Percentiles rank a stretch among this genome's conserved stretches.
These are phyloP conservation scores for Umimayanthus chanpuru DNA, from an alignment of 92 coral and sea anemone species.

Conservation along the genomic window DNA sequence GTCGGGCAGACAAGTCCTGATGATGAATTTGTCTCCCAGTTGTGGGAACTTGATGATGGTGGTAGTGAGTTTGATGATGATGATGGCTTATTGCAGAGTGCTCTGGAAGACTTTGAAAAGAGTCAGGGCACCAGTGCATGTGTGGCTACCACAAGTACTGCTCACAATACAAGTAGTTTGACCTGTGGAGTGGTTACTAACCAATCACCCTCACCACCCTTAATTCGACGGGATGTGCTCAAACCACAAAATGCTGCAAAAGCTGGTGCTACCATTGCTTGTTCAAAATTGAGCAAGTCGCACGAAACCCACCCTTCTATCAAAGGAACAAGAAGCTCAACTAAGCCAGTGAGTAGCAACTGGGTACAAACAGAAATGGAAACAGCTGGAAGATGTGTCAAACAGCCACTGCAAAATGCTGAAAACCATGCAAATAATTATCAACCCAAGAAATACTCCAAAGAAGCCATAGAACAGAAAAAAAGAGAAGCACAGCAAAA, in stretches of 20 bases:
- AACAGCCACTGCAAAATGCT: neutral
- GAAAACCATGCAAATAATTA: neutral
- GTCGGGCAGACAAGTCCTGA: conserved; percentile 6
- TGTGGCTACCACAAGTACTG: neutral
- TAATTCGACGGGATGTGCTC: neutral
- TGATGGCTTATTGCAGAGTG: conserved; percentile 61
- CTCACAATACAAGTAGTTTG: neutral
- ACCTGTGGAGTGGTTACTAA: neutral
- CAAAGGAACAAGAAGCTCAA: neutral
- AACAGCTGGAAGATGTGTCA: neutral
- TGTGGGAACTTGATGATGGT: conserved; percentile 76
- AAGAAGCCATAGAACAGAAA: conserved; percentile 80
- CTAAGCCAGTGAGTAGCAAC: neutral
- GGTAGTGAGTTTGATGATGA: conserved; percentile 45
- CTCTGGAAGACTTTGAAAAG: conserved; percentile 71
- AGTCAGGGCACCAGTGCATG: conserved; percentile 23
- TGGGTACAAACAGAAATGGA: neutral
- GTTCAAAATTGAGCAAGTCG: neutral
- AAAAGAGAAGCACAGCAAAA: conserved; percentile 71
- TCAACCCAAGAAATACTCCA: conserved; percentile 53
- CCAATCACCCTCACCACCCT: conserved; percentile 12
- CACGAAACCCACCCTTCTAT: neutral
- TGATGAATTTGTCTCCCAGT: conserved; percentile 24
- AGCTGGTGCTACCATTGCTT: neutral
- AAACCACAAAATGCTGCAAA: neutral